A percentile compares a stretch with the other conserved stretches of the same genome.
phyloP scores from a whole-genome alignment of 2,797 vertebrate species.

The Anguilla megastoma region DNA sequence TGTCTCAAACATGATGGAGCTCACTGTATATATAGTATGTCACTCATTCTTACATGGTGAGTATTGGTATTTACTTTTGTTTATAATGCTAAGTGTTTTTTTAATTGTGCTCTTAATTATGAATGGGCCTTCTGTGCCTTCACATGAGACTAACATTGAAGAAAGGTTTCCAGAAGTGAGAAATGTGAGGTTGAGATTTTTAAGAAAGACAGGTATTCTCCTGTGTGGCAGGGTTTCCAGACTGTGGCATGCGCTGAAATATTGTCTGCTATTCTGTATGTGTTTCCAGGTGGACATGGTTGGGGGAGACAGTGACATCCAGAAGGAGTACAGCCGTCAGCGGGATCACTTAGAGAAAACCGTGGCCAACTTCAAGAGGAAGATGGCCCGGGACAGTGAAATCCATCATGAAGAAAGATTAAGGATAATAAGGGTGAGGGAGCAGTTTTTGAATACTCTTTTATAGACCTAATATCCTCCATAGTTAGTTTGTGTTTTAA shows the following conservation, averaged over 20 bases:
- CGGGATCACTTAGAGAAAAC: conserved; percentile 79
- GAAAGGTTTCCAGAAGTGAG: too few relatives aligned
- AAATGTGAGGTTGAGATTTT: not conserved
- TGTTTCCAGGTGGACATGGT: conserved; percentile 73
- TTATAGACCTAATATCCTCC: too few relatives aligned
- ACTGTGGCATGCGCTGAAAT: not conserved
- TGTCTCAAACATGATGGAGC: too few relatives aligned
- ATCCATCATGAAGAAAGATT: conserved; percentile 74
- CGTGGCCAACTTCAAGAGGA: conserved; percentile 76
- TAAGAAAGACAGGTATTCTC: not conserved
- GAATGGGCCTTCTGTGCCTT: not conserved
- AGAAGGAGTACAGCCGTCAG: conserved; percentile 71
- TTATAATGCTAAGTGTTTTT: too few relatives aligned
- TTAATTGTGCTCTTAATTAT: not conserved
- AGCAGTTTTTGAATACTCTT: not conserved
- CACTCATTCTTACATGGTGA: not conserved
- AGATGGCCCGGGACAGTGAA: conserved; percentile 73
- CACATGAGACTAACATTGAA: too few relatives aligned
- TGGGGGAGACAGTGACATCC: conserved; percentile 70
- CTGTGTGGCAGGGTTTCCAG: not conserved
- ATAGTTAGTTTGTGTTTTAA: too few relatives aligned
- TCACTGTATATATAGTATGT: not conserved
- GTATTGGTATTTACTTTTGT: too few relatives aligned
- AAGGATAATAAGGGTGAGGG: conserved; percentile 81
- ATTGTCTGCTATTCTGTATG: not conserved